A percentile compares a stretch with the other conserved stretches of the same genome.
phyloP scores from a whole-genome alignment of 2,888 invertebrate species.

The Heliconius hortense region DNA sequence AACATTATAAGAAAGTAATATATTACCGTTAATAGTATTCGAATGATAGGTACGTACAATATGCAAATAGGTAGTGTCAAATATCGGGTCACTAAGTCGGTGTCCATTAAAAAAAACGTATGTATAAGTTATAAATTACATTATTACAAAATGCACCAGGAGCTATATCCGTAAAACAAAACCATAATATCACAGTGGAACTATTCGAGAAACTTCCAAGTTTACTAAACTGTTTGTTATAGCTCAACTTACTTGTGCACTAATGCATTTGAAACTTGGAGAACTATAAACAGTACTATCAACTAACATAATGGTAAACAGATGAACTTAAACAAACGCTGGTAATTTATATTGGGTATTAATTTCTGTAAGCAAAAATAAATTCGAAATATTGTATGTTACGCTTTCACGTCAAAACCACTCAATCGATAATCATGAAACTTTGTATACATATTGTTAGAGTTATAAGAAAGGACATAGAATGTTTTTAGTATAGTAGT shows the following conservation, averaged over 20 bases:
- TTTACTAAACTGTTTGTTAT: slow-evolving; percentile 24
- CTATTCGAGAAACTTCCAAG: slow-evolving; percentile 17
- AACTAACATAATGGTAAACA: slow-evolving; percentile 23
- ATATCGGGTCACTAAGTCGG: too few species aligned
- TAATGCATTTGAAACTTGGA: slow-evolving; percentile 30
- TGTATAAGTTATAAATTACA: not conserved
- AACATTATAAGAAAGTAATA: too few species aligned
- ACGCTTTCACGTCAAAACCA: too few species aligned
- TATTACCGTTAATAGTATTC: too few species aligned
- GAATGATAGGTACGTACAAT: too few species aligned
- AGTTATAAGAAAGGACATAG: too few species aligned
- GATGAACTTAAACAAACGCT: slow-evolving; percentile 15
- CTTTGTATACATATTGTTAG: too few species aligned
- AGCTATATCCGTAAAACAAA: not conserved
- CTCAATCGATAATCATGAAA: too few species aligned
- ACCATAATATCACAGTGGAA: slow-evolving; percentile 7
- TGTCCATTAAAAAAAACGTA: too few species aligned
- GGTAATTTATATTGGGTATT: not conserved
- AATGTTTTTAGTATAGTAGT: too few species aligned
- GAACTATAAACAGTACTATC: slow-evolving; percentile 24
- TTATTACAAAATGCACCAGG: not conserved
- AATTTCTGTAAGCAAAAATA: not conserved
- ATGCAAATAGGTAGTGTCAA: too few species aligned
- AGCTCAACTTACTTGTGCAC: slow-evolving; percentile 23
- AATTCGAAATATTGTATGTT: not conserved